Evolutionary conservation across 2,888 invertebrate genomes (phyloP).

Genomic region (Lysandra coridon): DNA sequence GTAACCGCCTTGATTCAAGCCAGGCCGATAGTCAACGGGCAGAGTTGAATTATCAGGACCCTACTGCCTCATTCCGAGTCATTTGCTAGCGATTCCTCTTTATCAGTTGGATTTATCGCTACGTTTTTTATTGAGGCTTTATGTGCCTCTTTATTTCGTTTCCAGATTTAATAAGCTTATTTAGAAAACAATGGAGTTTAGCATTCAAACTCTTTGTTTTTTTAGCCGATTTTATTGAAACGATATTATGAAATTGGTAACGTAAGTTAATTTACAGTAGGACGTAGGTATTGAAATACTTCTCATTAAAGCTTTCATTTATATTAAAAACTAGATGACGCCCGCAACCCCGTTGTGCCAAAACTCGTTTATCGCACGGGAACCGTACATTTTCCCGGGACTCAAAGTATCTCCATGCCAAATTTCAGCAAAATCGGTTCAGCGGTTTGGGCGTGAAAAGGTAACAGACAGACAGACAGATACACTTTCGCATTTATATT

Average conservation of each 20-base stretch:
- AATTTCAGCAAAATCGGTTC: no score
- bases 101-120: slow-evolving; percentile 60
- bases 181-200: background rate
- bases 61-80: slow-evolving; percentile 59
- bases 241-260: background rate
- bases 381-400: no score
- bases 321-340: background rate
- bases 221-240: background rate
- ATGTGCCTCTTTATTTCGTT: slow-evolving; percentile 38
- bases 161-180: slow-evolving; percentile 27
- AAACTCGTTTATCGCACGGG: no score
- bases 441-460: no score
- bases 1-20: slow-evolving; percentile 45
- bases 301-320: background rate
- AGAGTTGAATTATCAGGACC: slow-evolving; percentile 65
- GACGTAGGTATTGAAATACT: no score
- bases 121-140: slow-evolving; percentile 52
- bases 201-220: background rate
- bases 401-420: no score
- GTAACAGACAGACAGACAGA: no score
- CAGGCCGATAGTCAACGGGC: slow-evolving; percentile 54
- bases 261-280: background rate
- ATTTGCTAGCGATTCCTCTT: slow-evolving; percentile 48
- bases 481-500: no score
- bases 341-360: no score